These are phyloP conservation scores for Cepaea nemoralis DNA, from an alignment of 1,140 invertebrate genomes.

Conservation along the genomic window DNA sequence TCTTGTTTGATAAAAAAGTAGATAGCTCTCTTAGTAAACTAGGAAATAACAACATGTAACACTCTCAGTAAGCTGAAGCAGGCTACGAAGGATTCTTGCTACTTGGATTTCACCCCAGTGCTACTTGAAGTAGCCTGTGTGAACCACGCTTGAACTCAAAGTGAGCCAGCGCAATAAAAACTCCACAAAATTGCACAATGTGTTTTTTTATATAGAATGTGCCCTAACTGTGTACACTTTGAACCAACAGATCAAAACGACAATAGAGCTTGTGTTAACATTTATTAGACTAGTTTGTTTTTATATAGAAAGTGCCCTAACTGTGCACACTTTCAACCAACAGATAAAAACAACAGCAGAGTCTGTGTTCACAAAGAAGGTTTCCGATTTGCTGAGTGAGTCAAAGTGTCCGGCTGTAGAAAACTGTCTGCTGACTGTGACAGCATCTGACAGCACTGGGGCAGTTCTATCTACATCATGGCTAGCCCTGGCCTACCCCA, in stretches of 20 bases:
- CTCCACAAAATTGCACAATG: no score
- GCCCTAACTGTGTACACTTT: no score
- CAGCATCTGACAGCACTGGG: constrained; percentile 15
- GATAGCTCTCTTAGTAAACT: no score
- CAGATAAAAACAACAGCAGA: constrained; percentile 48
- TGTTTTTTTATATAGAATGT: no score
- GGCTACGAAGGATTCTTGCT: no score
- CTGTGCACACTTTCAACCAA: not conserved
- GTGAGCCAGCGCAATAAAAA: no score
- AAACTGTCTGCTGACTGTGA: constrained; percentile 41
- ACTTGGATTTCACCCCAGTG: no score
- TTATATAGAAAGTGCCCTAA: not conserved
- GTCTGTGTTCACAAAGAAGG: constrained; percentile 28
- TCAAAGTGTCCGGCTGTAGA: constrained; percentile 31
- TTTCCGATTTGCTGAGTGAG: constrained; percentile 33
- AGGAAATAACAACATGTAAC: no score
- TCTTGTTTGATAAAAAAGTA: no score
- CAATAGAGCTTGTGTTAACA: not conserved
- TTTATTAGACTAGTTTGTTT: not conserved
- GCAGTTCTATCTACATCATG: constrained; percentile 21
- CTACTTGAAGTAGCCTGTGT: no score
- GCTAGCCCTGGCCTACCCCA: constrained; percentile 41
- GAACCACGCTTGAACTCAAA: no score
- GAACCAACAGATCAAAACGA: not conserved
- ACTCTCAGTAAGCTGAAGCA: no score